Evolutionary conservation across 2,797 vertebrate genomes (phyloP).

Genomic region (Typhlichthys eigenmanni): DNA sequence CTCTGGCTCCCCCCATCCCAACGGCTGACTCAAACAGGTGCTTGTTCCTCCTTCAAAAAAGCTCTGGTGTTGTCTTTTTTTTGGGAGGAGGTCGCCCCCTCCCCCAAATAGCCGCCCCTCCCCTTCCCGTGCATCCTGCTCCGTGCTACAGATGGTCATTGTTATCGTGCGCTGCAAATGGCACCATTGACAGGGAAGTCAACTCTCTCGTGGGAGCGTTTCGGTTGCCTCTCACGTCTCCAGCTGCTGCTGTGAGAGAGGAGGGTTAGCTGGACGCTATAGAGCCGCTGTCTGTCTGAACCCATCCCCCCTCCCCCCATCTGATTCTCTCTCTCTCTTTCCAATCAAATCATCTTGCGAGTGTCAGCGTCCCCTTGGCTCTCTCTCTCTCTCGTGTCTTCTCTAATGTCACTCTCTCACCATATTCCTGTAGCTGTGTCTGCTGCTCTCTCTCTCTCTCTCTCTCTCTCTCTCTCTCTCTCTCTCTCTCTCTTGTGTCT

Average conservation of each 20-base stretch:
- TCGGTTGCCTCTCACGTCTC: slow-evolving; percentile 72
- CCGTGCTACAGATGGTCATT: slow-evolving; percentile 89
- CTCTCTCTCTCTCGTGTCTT: slow-evolving; percentile 55
- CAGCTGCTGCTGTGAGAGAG: slow-evolving; percentile 80
- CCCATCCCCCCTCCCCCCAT: slow-evolving; percentile 56
- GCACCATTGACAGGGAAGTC: slow-evolving; percentile 89
- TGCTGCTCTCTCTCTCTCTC: slow-evolving; percentile 22
- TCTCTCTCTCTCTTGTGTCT: slow-evolving; percentile 58
- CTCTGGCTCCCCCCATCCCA: slow-evolving; percentile 30
- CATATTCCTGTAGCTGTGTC: slow-evolving; percentile 38
- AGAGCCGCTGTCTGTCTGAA: slow-evolving; percentile 55
- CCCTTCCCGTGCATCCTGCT: slow-evolving; percentile 7
- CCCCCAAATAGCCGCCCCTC: slow-evolving; percentile 22
- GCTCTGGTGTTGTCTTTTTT: slow-evolving; percentile 59
- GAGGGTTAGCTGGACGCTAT: slow-evolving; percentile 69
- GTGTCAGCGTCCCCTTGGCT: slow-evolving; percentile 84
- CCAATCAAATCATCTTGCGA: slow-evolving; percentile 84
- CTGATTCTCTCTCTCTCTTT: slow-evolving; percentile 57
- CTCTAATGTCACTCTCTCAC: slow-evolving; percentile 68
- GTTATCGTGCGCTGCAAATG: slow-evolving; percentile 92
- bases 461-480: slow-evolving; percentile 35
- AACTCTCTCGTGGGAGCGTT: slow-evolving; percentile 77
- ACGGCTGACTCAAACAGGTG: slow-evolving; percentile 83
- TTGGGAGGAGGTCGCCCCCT: slow-evolving; percentile 35
- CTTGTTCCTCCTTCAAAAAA: slow-evolving; percentile 75